Conservation (phyloP, 2,113 vertebrate species). For the Fregata magnificens region DNA sequence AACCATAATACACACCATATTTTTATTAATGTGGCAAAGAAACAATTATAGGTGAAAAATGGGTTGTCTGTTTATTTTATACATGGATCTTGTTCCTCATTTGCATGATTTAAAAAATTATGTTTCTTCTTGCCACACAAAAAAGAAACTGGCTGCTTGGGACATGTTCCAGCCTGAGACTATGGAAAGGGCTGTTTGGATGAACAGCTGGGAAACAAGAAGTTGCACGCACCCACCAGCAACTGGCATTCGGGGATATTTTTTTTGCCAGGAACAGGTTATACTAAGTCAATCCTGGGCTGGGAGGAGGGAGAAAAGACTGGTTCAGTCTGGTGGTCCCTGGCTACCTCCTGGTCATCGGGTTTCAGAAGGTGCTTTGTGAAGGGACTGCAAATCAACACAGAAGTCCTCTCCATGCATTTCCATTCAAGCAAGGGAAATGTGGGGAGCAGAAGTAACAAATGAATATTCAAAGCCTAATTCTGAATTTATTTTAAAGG, state of each 20-base stretch:
- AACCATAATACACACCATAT: neutral
- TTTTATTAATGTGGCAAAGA: slow-evolving; percentile 41
- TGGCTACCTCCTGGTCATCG: neutral
- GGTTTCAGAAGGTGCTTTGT: neutral
- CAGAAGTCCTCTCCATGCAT: neutral
- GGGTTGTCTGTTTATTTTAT: neutral
- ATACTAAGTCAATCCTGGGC: fast-evolving
- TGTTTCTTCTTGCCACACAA: neutral
- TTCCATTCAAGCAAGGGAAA: neutral
- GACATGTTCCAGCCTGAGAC: neutral
- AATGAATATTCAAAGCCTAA: slow-evolving; percentile 3
- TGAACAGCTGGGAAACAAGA: neutral
- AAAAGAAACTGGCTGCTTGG: neutral
- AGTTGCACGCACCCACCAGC: neutral
- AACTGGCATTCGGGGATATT: neutral
- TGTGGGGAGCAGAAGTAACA: neutral
- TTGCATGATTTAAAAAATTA: neutral
- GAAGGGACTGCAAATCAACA: neutral
- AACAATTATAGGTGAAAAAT: slow-evolving; percentile 58
- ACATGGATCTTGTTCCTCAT: neutral
- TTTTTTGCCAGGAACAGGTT: neutral
- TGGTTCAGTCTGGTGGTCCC: neutral
- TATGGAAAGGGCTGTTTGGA: neutral
- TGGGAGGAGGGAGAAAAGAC: neutral
- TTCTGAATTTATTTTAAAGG: neutral